A percentile compares a stretch with the other conserved stretches of the same genome.
Conservation (phyloP, 2,797 vertebrate species). For the Petrocephalus sullivani region DNA sequence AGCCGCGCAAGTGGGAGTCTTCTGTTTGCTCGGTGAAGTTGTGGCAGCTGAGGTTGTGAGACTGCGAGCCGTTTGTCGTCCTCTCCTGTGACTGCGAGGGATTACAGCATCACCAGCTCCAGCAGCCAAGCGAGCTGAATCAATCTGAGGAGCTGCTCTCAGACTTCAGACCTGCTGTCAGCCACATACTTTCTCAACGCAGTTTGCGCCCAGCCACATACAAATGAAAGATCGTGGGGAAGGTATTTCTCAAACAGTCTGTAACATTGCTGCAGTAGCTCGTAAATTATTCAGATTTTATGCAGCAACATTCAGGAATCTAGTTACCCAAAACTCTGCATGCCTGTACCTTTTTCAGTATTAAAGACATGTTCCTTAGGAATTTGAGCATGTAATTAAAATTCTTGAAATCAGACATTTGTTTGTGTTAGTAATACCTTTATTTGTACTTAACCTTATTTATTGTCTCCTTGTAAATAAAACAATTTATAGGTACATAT, state of each 20-base stretch:
- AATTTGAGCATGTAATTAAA: background rate
- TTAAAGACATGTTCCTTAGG: background rate
- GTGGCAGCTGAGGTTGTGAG: conserved; percentile 54
- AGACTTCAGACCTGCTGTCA: conserved; percentile 24
- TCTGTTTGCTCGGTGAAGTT: conserved; percentile 51
- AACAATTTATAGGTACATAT: background rate
- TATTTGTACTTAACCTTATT: background rate
- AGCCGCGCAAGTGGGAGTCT: conserved; percentile 45
- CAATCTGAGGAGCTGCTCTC: conserved; percentile 29
- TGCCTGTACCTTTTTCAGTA: background rate
- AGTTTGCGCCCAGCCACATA: background rate
- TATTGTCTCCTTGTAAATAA: background rate
- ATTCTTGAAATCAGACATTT: background rate
- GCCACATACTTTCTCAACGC: background rate
- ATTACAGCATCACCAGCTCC: conserved; percentile 35
- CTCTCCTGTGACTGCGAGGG: conserved; percentile 30
- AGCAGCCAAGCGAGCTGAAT: conserved; percentile 26
- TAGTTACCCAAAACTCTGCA: background rate
- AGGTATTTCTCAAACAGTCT: background rate
- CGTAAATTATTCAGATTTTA: background rate
- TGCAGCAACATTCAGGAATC: background rate
- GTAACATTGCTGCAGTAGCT: background rate
- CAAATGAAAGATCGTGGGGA: background rate
- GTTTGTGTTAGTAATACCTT: background rate
- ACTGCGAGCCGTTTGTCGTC: conserved; percentile 35